phyloP scores from a whole-genome alignment of 2,113 vertebrate species.

The Ariopsis seemanni region DNA sequence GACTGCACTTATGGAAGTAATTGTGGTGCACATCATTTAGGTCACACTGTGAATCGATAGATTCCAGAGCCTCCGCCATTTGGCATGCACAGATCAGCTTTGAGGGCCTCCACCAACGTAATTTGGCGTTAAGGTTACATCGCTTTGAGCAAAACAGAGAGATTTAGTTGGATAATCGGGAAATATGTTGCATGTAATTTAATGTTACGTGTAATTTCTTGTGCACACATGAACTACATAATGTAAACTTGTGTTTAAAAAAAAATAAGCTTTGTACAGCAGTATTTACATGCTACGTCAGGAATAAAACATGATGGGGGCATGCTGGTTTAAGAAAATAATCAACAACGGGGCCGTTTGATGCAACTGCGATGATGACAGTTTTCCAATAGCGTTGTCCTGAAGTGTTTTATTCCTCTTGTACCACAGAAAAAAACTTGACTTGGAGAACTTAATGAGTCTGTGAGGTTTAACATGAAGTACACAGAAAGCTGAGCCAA shows the following conservation, averaged over 20 bases:
- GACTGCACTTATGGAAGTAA: slow-evolving; percentile 67
- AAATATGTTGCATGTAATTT: neutral
- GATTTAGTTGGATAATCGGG: neutral
- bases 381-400: neutral
- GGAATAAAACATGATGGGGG: neutral
- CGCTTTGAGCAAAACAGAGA: neutral
- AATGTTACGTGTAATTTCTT: neutral
- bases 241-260: neutral
- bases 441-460: neutral
- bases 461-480: slow-evolving; percentile 35
- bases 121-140: slow-evolving; percentile 51
- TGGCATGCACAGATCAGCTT: slow-evolving; percentile 57
- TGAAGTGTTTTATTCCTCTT: neutral
- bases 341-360: neutral
- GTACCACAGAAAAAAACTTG: slow-evolving; percentile 32
- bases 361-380: neutral
- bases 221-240: neutral
- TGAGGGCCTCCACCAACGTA: slow-evolving; percentile 45
- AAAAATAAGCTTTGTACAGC: neutral
- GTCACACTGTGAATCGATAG: slow-evolving; percentile 61
- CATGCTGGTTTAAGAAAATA: neutral
- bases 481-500: neutral
- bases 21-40: slow-evolving; percentile 57
- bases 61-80: slow-evolving; percentile 57
- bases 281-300: neutral